Base-by-base conservation (phyloP, 1,140 invertebrate genomes). In the Cotesia chilonis region DNA sequence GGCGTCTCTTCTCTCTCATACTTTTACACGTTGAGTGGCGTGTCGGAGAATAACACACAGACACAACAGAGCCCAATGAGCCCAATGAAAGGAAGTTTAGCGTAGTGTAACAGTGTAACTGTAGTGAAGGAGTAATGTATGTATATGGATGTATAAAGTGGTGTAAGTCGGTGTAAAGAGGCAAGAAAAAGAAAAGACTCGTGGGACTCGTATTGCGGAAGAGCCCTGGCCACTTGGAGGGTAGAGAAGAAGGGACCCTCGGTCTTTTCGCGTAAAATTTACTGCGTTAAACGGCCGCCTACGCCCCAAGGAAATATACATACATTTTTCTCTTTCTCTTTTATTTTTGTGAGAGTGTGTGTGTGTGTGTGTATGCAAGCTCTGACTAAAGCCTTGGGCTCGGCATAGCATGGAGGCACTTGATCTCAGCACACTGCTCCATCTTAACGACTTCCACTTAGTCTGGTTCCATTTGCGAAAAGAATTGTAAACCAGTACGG, bases 181-280 rank as follows among this genome's bases (percentile, higher is more conserved):
- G 75, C 65, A 77, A 54, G 47, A 79, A 78, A 76, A 75, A 74
- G 63, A 74, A 76, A 77, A 75, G 79, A 71, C 83, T 81, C 82
- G 76, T 77, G 83, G 78, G 82, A 83, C 78, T 83, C 78, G 80
- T 82, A 79, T 67, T 74, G 77, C 77, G 79, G 76, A 81, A 80
- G 80, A 84, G 70, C 76, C 80, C 79, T 77, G 77, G 78, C 80
- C 74, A 83, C 82, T 84, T 75, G 74, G 80, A 79, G 78, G 35
- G 38, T 12, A 61, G 60, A 80, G 41, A 78, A 70, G 75, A 78
- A 70, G 75, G 76, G 68, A 79, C 77, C 79, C 78, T 78, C 72
- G 78, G 74, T 79, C 75, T 80, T 81, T 77, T 74, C 75, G 74
- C 77, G 81, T 76, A 73, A 81, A 84, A 83, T 85, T 84, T 83